Evolutionary conservation across 1,140 invertebrate genomes (phyloP).

Genomic region (Drosophila ananassae): DNA sequence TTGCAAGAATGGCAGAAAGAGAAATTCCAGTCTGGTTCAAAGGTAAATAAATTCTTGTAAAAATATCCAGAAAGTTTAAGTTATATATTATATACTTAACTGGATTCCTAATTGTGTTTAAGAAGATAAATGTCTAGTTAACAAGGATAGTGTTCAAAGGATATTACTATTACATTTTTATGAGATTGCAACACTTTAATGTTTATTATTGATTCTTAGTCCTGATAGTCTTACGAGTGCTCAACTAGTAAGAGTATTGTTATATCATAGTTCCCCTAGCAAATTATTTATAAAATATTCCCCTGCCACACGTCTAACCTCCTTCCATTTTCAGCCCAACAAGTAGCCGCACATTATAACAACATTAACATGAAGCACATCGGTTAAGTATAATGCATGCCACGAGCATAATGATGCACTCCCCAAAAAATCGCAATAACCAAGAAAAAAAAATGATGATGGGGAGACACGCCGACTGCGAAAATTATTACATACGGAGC

Average conservation of each 20-base stretch:
- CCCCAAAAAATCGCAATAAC: slow-evolving; percentile 17
- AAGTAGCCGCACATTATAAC: slow-evolving; percentile 66
- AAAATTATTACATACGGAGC: slow-evolving; percentile 70
- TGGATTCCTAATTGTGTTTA: not conserved
- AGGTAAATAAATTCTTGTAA: slow-evolving; percentile 1
- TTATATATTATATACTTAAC: not conserved
- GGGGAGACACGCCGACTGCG: slow-evolving; percentile 51
- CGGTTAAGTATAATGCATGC: slow-evolving; percentile 47
- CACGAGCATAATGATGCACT: slow-evolving; percentile 51
- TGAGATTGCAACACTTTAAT: not conserved
- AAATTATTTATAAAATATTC: not conserved
- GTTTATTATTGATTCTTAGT: not conserved
- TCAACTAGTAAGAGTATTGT: no score
- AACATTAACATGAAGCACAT: slow-evolving; percentile 54
- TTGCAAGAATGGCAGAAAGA: not conserved
- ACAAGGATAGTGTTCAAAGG: not conserved
- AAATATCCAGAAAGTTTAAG: not conserved
- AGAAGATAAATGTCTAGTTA: not conserved
- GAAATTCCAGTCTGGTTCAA: slow-evolving; percentile 13
- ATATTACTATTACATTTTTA: not conserved
- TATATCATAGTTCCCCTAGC: no score
- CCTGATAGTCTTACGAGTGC: no score
- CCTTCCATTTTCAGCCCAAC: not conserved
- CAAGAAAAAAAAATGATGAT: slow-evolving; percentile 18
- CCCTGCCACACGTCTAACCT: not conserved